Evolutionary conservation across 37 sponge, comb jelly and placozoan species (phyloP), one percentile per base, ranked within the genome.

Genomic region (Chondrosia reniformis): DNA sequence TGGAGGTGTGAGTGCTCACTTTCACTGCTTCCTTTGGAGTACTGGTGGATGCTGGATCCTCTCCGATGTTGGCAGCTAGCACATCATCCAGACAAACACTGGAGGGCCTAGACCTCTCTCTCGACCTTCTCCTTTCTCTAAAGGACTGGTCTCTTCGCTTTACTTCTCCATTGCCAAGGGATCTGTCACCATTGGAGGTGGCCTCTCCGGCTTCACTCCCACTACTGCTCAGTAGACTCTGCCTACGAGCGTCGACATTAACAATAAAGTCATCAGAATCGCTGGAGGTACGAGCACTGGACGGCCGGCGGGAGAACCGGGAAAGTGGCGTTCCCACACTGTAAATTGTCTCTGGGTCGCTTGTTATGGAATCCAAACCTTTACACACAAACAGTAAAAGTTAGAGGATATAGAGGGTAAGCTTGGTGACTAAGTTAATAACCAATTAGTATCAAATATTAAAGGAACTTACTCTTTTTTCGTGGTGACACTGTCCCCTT

Each of bases 281-380:
- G 4, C 43, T 39, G 24, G 24, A 21, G 15, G 43, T 9, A 2
- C 27, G 27, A 56, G n/a, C 58, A 56, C 7, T 28, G 58, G 58
- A 56, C 1, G 43, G 22, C 4, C 42, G 24, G 31, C 25, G 72
- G 0, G n/a, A 24, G 36, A 69, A 69, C 1, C 13, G 72, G 15
- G 72, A 40, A 41, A 69, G 43, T 39, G 72, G 72, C 22, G 72
- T 69, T 19, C 72, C 72, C 41, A 69, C 21, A 40, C 72, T 69
- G 36, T 69, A 44, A 40, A 39, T 41, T 10, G 52, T 30, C n/a
- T 59, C 28, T 19, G 22, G 22, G 52, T 49, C 15, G 10, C 15
- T 49, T 19, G 61, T 6, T 30, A 30, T 30, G 28, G 61, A 59
- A 7, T 40, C 72, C 8, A 69, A 39, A 25, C 72, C 72, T 69